Evolutionary conservation across 2,888 invertebrate genomes (phyloP).

Genomic region (Melinopterus prodromus): DNA sequence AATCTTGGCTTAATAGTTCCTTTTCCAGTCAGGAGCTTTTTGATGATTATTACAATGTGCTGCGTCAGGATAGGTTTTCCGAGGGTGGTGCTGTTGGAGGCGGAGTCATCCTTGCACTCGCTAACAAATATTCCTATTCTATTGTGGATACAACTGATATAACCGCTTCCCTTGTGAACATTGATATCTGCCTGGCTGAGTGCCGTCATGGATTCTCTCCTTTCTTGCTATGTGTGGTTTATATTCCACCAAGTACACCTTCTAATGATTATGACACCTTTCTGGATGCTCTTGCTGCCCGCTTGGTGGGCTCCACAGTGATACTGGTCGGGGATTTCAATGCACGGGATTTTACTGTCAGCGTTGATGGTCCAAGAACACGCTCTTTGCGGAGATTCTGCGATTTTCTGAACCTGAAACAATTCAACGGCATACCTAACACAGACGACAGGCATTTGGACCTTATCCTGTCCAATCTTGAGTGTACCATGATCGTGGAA

Average conservation of each 20-base stretch:
- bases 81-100: no score
- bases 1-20: neutral
- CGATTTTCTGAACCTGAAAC: slow-evolving; percentile 11
- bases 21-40: neutral
- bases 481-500: neutral
- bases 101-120: no score
- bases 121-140: no score
- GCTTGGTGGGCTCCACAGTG: neutral
- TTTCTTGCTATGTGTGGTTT: slow-evolving; percentile 5
- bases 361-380: neutral
- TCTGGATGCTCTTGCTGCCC: neutral
- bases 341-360: neutral
- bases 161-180: no score
- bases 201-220: neutral
- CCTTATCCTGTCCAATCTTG: neutral
- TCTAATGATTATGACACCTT: slow-evolving; percentile 10
- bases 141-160: no score
- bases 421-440: slow-evolving; percentile 13
- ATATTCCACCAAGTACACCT: neutral
- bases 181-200: no score
- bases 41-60: no score
- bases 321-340: slow-evolving; percentile 11
- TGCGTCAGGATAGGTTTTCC: no score
- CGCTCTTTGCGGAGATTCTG: slow-evolving; percentile 6
- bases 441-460: neutral